Percentiles rank a stretch among this genome's conserved stretches.
These are phyloP conservation scores for Macaria notata DNA, from an alignment of 2,888 invertebrate species.

Conservation along the genomic window DNA sequence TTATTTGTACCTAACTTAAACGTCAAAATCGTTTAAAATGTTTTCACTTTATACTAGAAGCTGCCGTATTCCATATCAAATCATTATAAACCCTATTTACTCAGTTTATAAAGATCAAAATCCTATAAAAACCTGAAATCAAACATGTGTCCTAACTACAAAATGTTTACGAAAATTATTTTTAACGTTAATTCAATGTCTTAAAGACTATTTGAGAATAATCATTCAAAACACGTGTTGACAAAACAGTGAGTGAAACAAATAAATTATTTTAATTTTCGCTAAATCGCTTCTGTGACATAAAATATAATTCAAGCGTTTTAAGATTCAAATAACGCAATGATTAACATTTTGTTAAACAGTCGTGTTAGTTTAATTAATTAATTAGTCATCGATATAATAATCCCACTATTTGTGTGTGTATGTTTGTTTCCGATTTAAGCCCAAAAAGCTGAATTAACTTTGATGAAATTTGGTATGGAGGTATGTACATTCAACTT, in stretches of 20 bases:
- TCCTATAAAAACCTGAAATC: neutral
- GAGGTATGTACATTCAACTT: no score
- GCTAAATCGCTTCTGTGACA: constrained; percentile 26
- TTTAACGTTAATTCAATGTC: neutral
- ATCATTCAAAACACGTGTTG: neutral
- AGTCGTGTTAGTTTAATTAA: no score
- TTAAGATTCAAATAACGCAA: constrained; percentile 7
- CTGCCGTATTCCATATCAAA: no score
- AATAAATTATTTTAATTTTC: constrained; percentile 29
- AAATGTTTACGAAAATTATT: neutral
- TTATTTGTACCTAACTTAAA: neutral
- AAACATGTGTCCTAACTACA: neutral
- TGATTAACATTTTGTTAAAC: neutral
- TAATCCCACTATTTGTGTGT: no score
- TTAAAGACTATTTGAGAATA: constrained; percentile 11
- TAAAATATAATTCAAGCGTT: constrained; percentile 17
- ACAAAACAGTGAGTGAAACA: constrained; percentile 20
- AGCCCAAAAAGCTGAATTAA: no score
- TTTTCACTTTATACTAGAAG: neutral
- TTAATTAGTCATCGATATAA: no score
- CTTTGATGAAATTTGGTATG: no score
- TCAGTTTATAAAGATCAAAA: neutral
- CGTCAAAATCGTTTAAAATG: neutral
- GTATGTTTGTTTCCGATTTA: no score
- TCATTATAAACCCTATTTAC: no score